Base-by-base conservation (phyloP, 2,888 invertebrate genomes). In the Trissolcus japonicus region DNA sequence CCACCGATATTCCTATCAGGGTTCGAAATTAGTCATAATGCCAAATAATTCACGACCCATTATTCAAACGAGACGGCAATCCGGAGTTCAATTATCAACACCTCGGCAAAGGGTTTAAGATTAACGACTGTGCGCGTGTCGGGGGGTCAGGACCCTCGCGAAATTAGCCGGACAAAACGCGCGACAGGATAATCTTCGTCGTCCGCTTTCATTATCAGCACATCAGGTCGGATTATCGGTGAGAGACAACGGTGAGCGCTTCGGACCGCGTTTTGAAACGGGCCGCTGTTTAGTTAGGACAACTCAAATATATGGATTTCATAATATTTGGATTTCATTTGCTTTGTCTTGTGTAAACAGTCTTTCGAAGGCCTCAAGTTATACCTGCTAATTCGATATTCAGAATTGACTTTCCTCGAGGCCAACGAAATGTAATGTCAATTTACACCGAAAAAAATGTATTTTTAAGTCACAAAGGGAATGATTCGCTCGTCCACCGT, bases 11-110 rank as follows among this genome's bases (percentile, higher is more conserved):
- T 19, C 19, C 2, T 19, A 1, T 19, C 19, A 19, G 1, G 19
- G 2, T 2, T 19, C 19, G 2, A 35, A 35, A 35, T 35, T 1
- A 35, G 35, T 35, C 35, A 35, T 35, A 35, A 35, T 35, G 35
- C 1, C 35, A 35, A 35, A 35, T 35, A 35, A 35, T 35, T 35
- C 11, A 35, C 35, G 7, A 35, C 9, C 11, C 35, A 35, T 35
- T 35, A 35, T 7, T 35, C 35, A 35, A 35, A 35, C 35, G 35
- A 35, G 35, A 35, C 25, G 25, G 4, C 55, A 25, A 56, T 40
- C 43, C 60, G 80, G 80, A 83, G 84, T 86, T 85, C 86, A 88
- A 88, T 89, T 88, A 89, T 87, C 88, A 87, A 86, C 88, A 88
- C 88, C 87, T 87, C 86, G 54, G 54, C 59, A 82, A 79, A 85